Evolutionary conservation across 2,888 invertebrate genomes (phyloP).

Genomic region (Oeneis ivallda): DNA sequence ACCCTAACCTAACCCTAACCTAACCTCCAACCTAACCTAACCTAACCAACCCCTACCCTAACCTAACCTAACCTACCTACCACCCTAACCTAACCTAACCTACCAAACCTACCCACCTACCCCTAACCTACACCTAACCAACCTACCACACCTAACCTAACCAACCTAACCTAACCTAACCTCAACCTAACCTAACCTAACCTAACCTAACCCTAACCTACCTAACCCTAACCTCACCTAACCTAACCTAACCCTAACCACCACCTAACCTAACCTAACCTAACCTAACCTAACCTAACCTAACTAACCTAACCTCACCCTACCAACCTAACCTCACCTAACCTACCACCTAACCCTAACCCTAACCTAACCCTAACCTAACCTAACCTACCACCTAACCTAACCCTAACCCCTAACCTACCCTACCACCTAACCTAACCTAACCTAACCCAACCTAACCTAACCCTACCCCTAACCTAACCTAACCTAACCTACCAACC

Average conservation of each 20-base stretch:
- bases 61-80: conserved; percentile 23
- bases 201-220: conserved; percentile 20
- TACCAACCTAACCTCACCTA: conserved; percentile 31
- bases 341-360: conserved; percentile 23
- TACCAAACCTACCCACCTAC: conserved; percentile 25
- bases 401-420: conserved; percentile 37
- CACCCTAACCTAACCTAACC: conserved; percentile 27
- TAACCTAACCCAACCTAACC: too few species aligned
- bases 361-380: conserved; percentile 39
- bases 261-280: conserved; percentile 28
- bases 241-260: conserved; percentile 27
- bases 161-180: conserved; percentile 23
- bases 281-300: conserved; percentile 31
- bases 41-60: conserved; percentile 26
- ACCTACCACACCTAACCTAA: conserved; percentile 28
- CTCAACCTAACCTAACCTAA: conserved; percentile 20
- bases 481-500: too few species aligned
- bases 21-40: conserved; percentile 27
- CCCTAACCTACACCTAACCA: conserved; percentile 28
- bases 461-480: too few species aligned
- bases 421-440: too few species aligned
- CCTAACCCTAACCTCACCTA: conserved; percentile 27
- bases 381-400: conserved; percentile 36
- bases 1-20: conserved; percentile 24
- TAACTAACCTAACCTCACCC: conserved; percentile 31